These are phyloP conservation scores for Odontamblyopus lacepedii DNA, from an alignment of 2,797 vertebrate genomes.

Conservation along the genomic window DNA sequence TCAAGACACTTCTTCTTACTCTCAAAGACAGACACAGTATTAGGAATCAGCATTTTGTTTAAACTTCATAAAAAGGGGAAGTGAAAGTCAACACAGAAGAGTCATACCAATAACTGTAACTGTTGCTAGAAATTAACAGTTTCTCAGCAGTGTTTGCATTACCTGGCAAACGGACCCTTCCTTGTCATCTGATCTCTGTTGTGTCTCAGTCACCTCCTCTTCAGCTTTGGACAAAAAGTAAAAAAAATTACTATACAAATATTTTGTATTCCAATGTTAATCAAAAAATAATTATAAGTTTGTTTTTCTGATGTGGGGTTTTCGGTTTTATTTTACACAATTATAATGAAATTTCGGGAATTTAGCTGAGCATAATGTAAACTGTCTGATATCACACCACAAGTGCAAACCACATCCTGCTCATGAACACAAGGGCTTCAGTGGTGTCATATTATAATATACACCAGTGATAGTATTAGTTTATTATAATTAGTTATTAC, in stretches of 20 bases:
- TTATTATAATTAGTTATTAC: neutral
- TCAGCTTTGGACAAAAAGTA: conserved; percentile 53
- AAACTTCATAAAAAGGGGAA: conserved; percentile 65
- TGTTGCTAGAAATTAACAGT: conserved; percentile 36
- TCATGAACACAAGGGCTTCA: conserved; percentile 68
- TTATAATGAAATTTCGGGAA: conserved; percentile 28
- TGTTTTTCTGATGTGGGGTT: neutral
- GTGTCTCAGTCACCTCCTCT: conserved; percentile 62
- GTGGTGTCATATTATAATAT: conserved; percentile 2
- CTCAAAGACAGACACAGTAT: conserved; percentile 28
- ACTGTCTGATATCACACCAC: conserved; percentile 81
- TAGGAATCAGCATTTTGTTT: conserved; percentile 37
- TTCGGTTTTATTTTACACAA: conserved; percentile 4
- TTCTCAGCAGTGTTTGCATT: conserved; percentile 25
- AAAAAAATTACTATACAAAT: conserved; percentile 3
- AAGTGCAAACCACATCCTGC: conserved; percentile 83
- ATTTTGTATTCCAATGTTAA: neutral
- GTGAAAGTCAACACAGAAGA: conserved; percentile 52
- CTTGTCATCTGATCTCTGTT: conserved; percentile 50
- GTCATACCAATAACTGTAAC: conserved; percentile 63
- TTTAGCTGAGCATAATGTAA: conserved; percentile 47
- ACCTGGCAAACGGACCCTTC: conserved; percentile 62
- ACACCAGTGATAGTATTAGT: neutral
- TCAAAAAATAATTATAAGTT: neutral
- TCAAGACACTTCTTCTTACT: conserved; percentile 23